Percentiles rank a stretch among this genome's conserved stretches.
Conservation (phyloP, 2,113 vertebrate genomes). For the Rhabdornis inornatus region DNA sequence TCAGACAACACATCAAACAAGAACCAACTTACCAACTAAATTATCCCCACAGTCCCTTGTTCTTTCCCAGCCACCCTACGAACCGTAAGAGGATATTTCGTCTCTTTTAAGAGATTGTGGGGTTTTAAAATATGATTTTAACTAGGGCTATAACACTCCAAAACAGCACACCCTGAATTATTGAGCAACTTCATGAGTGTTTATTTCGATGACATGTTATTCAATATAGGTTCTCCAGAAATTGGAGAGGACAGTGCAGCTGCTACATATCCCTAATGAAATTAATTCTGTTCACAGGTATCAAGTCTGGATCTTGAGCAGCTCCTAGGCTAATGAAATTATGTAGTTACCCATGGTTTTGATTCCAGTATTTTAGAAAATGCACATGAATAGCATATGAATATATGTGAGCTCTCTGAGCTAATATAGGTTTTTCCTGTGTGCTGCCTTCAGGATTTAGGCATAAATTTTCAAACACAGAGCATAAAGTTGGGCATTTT, state of each 20-base stretch:
- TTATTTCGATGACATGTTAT: conserved; percentile 30
- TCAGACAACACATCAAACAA: neutral
- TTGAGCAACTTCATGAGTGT: conserved; percentile 46
- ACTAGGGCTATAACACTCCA: neutral
- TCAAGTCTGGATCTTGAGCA: conserved; percentile 23
- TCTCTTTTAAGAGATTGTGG: neutral
- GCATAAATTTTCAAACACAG: neutral
- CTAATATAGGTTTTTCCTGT: neutral
- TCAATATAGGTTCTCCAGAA: conserved; percentile 3
- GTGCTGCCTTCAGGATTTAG: neutral
- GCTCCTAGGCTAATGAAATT: conserved; percentile 21
- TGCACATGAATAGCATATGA: neutral
- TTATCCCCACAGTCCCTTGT: neutral
- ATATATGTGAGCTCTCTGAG: neutral
- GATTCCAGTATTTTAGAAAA: conserved; percentile 3
- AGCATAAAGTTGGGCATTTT: neutral
- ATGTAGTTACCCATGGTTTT: conserved; percentile 7
- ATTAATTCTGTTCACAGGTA: conserved; percentile 46
- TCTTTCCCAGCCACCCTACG: neutral
- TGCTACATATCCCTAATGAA: neutral
- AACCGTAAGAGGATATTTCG: neutral
- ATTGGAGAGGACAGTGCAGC: conserved; percentile 2
- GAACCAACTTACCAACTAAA: neutral
- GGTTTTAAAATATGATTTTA: neutral
- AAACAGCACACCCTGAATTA: conserved; percentile 54